phyloP scores from a whole-genome alignment of 2,113 vertebrate genomes.

The Prunella fulvescens region DNA sequence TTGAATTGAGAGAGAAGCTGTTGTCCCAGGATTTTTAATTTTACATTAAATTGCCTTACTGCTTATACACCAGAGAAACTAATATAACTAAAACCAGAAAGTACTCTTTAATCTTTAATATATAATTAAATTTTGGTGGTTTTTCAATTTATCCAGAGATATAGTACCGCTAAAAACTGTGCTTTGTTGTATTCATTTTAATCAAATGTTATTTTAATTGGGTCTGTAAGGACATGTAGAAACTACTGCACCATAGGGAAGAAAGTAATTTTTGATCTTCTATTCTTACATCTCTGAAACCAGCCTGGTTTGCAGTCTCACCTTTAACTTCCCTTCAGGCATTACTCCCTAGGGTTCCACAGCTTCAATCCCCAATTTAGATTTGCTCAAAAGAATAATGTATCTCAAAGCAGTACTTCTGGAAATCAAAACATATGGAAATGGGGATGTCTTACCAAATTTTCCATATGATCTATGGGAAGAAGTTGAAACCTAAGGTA shows the following conservation, averaged over 20 bases:
- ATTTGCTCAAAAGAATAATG: background rate
- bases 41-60: background rate
- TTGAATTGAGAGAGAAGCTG: background rate
- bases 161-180: background rate
- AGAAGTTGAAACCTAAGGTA: background rate
- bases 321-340: constrained; percentile 31
- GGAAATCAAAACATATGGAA: background rate
- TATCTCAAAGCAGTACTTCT: background rate
- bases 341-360: background rate
- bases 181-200: constrained; percentile 46
- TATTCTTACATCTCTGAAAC: background rate
- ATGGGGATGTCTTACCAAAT: background rate
- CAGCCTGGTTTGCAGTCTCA: background rate
- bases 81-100: constrained; percentile 15
- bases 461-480: background rate
- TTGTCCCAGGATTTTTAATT: constrained; percentile 14
- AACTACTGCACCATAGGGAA: background rate
- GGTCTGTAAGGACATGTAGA: constrained; percentile 45
- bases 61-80: constrained; percentile 26
- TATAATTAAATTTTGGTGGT: constrained; percentile 44
- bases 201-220: constrained; percentile 61
- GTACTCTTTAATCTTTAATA: constrained; percentile 46
- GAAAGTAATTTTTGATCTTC: constrained; percentile 44
- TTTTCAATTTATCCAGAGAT: constrained; percentile 48
- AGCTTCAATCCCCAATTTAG: background rate